Evolutionary conservation across 2,797 vertebrate genomes (phyloP).

Genomic region (Pipistrellus pygmaeus): DNA sequence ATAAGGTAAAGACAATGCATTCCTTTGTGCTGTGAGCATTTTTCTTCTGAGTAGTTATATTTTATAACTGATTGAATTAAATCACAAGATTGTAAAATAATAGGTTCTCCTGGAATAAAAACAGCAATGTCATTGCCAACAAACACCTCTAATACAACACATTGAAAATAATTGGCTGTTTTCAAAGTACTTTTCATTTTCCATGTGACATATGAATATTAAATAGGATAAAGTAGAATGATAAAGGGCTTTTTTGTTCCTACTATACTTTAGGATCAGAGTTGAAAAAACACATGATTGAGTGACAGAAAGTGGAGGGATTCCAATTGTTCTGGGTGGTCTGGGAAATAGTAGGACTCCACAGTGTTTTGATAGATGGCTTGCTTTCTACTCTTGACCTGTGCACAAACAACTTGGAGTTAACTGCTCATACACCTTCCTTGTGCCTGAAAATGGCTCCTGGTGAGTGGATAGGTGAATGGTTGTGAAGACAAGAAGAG

Average conservation of each 20-base stretch:
- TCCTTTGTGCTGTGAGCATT: constrained; percentile 11
- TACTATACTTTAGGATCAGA: neutral
- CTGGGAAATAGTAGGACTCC: neutral
- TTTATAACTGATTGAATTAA: constrained; percentile 68
- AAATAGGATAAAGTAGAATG: constrained; percentile 32
- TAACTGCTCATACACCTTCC: neutral
- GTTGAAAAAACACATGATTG: neutral
- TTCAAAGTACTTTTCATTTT: constrained; percentile 58
- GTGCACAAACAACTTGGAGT: neutral
- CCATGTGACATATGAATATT: neutral
- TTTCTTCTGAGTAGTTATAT: neutral
- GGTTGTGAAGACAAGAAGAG: neutral
- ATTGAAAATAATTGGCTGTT: constrained; percentile 55
- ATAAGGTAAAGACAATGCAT: constrained; percentile 34
- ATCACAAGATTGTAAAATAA: constrained; percentile 59
- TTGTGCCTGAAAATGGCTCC: constrained; percentile 50
- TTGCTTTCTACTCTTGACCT: neutral
- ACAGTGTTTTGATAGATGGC: neutral
- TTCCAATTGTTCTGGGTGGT: neutral
- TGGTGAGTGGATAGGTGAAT: neutral
- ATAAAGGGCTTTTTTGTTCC: neutral
- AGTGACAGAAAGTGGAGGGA: neutral
- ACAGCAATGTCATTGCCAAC: constrained; percentile 47
- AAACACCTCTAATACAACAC: constrained; percentile 6
- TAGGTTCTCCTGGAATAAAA: constrained; percentile 60